phyloP scores from a whole-genome alignment of 2,797 vertebrate genomes.

The Dendrocincla fuliginosa region DNA sequence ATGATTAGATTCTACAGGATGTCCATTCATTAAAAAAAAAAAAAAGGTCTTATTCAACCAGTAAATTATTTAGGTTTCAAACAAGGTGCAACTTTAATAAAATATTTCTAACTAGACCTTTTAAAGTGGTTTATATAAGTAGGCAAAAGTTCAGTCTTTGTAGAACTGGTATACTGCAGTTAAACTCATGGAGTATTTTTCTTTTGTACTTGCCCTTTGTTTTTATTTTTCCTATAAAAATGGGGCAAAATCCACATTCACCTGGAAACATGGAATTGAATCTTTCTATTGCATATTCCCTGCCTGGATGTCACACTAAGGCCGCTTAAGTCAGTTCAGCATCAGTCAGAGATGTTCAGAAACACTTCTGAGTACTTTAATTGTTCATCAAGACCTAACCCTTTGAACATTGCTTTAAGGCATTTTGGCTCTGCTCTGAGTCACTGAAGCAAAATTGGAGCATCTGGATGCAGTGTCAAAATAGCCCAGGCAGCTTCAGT shows the following conservation, averaged over 20 bases:
- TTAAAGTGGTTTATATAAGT: not conserved
- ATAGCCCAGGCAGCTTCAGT: constrained; percentile 54
- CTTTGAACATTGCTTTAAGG: constrained; percentile 37
- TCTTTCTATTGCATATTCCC: not conserved
- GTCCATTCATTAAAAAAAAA: not conserved
- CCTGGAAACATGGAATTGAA: not conserved
- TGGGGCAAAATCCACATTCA: not conserved
- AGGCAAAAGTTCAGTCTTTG: not conserved
- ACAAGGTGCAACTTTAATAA: not conserved
- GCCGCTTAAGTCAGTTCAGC: constrained; percentile 27
- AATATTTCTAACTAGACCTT: not conserved
- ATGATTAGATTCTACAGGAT: not conserved
- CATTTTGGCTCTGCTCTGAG: constrained; percentile 54
- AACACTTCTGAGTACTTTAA: constrained; percentile 20
- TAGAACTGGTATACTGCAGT: not conserved
- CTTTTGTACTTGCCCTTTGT: not conserved
- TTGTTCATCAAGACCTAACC: constrained; percentile 39
- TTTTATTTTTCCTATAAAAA: not conserved
- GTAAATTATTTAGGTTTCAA: not conserved
- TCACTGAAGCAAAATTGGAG: constrained; percentile 72
- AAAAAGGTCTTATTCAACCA: not conserved
- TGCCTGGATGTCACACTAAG: not conserved
- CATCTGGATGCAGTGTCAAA: constrained; percentile 69
- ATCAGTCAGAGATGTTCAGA: constrained; percentile 3
- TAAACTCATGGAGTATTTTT: not conserved